Conservation (phyloP, 2,797 vertebrate species). For the Falco columbarius region DNA sequence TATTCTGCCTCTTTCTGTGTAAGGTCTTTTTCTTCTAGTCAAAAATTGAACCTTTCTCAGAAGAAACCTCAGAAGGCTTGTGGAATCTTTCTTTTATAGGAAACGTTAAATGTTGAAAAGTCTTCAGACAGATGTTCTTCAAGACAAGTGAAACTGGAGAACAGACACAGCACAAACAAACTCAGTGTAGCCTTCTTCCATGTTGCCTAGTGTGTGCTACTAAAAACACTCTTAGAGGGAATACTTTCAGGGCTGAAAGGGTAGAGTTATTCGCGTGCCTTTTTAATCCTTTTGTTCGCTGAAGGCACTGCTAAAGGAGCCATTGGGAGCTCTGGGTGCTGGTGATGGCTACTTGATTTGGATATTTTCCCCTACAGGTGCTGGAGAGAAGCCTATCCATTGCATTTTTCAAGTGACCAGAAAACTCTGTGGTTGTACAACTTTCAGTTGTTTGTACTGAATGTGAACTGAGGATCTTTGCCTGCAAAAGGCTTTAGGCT, state of each 20-base stretch:
- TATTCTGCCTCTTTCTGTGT: neutral
- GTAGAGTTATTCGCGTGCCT: neutral
- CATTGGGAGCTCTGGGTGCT: neutral
- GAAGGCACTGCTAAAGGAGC: neutral
- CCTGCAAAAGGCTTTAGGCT: neutral
- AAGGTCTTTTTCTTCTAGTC: neutral
- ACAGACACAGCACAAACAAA: neutral
- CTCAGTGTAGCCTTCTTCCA: neutral
- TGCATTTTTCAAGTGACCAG: neutral
- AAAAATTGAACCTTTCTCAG: neutral
- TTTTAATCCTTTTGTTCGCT: neutral
- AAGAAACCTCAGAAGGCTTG: neutral
- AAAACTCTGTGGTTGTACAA: neutral
- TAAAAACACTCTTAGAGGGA: neutral
- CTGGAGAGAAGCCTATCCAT: neutral
- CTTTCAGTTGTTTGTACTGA: neutral
- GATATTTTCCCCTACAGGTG: neutral
- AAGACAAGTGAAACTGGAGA: neutral
- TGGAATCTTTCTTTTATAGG: neutral
- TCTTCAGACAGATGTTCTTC: neutral
- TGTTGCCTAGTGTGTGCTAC: neutral
- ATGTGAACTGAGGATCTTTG: neutral
- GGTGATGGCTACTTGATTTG: neutral
- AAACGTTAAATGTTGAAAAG: neutral
- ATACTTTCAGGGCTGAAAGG: neutral